Conservation (phyloP, 2,888 invertebrate genomes). For the Apotomis betuletana region DNA sequence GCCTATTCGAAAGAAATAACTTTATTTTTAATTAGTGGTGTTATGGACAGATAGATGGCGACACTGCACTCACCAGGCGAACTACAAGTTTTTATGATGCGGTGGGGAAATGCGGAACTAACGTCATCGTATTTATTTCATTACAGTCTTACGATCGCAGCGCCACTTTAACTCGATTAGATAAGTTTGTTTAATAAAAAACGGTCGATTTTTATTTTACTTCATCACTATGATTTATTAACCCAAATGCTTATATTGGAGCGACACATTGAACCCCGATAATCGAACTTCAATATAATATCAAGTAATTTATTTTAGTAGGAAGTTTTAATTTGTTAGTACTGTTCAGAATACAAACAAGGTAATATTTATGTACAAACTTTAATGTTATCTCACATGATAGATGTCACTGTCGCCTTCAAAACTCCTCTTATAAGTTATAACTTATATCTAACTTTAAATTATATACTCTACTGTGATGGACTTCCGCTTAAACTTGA, state of each 20-base stretch:
- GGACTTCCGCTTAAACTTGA: constrained; percentile 59
- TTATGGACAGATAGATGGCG: constrained; percentile 8
- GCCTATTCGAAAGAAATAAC: constrained; percentile 5
- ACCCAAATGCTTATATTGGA: no score
- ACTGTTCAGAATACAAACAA: constrained; percentile 12
- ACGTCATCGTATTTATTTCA: neutral
- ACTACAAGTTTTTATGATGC: neutral
- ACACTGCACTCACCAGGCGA: neutral
- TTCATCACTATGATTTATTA: neutral
- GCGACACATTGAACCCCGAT: no score
- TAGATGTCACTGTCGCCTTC: constrained; percentile 30
- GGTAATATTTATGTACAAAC: constrained; percentile 36
- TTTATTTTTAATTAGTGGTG: neutral
- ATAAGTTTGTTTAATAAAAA: neutral
- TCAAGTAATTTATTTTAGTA: neutral
- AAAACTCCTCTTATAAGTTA: constrained; percentile 47
- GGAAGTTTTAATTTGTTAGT: constrained; percentile 12
- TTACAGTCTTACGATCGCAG: neutral
- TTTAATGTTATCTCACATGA: constrained; percentile 38
- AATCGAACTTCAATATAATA: no score
- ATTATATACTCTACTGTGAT: constrained; percentile 64
- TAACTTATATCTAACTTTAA: constrained; percentile 53
- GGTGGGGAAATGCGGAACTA: neutral
- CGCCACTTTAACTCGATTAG: no score
- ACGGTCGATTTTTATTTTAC: neutral